Evolutionary conservation across 1,140 invertebrate genomes (phyloP).

Genomic region (Lasioglossum baleicum): DNA sequence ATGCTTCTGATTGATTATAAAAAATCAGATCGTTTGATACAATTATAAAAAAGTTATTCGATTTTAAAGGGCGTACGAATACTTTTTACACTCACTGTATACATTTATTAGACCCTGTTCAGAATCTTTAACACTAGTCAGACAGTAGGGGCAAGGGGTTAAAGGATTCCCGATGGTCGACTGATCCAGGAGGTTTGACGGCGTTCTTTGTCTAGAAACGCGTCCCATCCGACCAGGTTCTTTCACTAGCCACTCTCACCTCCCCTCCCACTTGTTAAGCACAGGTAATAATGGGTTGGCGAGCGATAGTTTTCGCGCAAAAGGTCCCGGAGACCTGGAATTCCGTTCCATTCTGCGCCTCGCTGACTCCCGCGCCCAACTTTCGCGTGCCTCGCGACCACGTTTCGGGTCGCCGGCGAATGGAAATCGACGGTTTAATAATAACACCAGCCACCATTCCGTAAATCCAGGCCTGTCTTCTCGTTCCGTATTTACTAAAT

Average conservation of each 20-base stretch:
- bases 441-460: background rate
- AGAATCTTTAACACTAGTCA: too few relatives aligned
- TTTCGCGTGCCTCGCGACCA: background rate
- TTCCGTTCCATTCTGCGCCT: conserved; percentile 19
- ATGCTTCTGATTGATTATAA: too few relatives aligned
- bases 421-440: background rate
- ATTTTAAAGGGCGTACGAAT: too few relatives aligned
- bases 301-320: conserved; percentile 1
- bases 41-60: too few relatives aligned
- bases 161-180: too few relatives aligned
- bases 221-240: background rate
- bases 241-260: background rate
- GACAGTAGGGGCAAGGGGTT: too few relatives aligned
- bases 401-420: background rate
- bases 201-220: background rate
- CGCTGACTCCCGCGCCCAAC: background rate
- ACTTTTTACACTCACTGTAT: too few relatives aligned
- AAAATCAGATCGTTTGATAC: too few relatives aligned
- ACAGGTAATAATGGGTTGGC: conserved; percentile 23
- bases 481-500: too few relatives aligned
- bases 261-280: background rate
- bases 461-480: too few relatives aligned
- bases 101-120: too few relatives aligned
- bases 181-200: background rate
- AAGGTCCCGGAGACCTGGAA: background rate